Evolutionary conservation across 2,113 vertebrate genomes (phyloP).

Genomic region (Vimba vimba): DNA sequence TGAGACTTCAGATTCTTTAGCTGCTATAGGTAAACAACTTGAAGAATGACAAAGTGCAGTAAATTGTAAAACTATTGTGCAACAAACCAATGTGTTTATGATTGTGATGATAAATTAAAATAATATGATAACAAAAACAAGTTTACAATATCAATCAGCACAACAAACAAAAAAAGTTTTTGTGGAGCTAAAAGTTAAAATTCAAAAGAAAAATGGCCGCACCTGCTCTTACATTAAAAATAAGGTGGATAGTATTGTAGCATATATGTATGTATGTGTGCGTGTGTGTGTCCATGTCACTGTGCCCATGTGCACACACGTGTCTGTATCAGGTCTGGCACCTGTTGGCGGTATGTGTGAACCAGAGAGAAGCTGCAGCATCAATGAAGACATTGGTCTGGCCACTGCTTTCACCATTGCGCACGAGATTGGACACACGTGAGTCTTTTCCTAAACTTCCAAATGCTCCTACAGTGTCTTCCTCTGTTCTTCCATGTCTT

Average conservation of each 20-base stretch:
- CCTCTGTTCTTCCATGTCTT: background rate
- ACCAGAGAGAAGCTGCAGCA: conserved; percentile 95
- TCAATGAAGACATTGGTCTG: conserved; percentile 97
- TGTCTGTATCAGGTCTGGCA: conserved; percentile 83
- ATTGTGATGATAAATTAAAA: background rate
- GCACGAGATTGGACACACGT: conserved; percentile 99
- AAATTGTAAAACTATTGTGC: background rate
- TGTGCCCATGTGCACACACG: conserved; percentile 48
- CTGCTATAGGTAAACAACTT: background rate
- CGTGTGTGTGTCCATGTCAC: conserved; percentile 41
- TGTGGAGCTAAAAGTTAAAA: background rate
- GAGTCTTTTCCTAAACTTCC: conserved; percentile 64
- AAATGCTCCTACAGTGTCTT: background rate
- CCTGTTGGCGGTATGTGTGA: conserved; percentile 98
- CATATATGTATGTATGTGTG: conserved; percentile 35
- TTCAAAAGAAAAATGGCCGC: background rate
- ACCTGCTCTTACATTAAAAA: background rate
- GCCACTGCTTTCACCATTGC: conserved; percentile 98
- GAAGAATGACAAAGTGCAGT: background rate
- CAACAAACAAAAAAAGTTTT: background rate
- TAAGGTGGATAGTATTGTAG: conserved; percentile 9
- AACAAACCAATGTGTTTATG: background rate
- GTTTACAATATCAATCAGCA: background rate
- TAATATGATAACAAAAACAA: background rate
- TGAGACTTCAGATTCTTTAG: background rate